Evolutionary conservation across 2,888 invertebrate genomes (phyloP).

Genomic region (Drepanosiphum platanoidis): DNA sequence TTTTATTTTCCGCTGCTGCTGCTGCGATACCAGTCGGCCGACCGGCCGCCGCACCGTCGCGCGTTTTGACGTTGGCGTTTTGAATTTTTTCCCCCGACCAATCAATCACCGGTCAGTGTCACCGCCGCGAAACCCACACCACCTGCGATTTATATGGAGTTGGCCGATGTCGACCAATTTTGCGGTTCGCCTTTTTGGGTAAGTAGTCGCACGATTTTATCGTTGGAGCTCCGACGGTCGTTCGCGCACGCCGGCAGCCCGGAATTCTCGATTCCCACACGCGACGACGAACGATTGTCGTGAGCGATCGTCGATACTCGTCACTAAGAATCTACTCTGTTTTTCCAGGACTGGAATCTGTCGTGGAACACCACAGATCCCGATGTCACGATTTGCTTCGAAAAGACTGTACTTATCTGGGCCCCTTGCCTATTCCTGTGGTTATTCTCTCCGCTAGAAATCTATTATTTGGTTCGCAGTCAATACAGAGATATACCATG

Average conservation of each 20-base stretch:
- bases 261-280: too few species aligned
- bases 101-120: background rate
- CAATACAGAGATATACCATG: conserved; percentile 80
- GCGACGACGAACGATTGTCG: too few species aligned
- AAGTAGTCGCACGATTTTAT: too few species aligned
- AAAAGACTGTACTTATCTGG: conserved; percentile 91
- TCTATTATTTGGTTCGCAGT: conserved; percentile 79
- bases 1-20: background rate
- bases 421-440: conserved; percentile 86
- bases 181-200: conserved; percentile 63
- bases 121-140: background rate
- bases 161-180: conserved; percentile 55
- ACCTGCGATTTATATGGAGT: conserved; percentile 36
- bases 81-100: too few species aligned
- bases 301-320: too few species aligned
- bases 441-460: conserved; percentile 79
- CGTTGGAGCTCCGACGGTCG: too few species aligned
- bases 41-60: background rate
- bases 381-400: conserved; percentile 89
- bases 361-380: conserved; percentile 87
- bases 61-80: conserved; percentile 6
- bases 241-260: too few species aligned
- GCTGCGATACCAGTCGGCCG: too few species aligned
- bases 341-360: conserved; percentile 77
- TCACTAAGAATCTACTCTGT: conserved; percentile 53